These are phyloP conservation scores for Perizoma flavofasciatum DNA, from an alignment of 2,888 invertebrate species.

Conservation along the genomic window DNA sequence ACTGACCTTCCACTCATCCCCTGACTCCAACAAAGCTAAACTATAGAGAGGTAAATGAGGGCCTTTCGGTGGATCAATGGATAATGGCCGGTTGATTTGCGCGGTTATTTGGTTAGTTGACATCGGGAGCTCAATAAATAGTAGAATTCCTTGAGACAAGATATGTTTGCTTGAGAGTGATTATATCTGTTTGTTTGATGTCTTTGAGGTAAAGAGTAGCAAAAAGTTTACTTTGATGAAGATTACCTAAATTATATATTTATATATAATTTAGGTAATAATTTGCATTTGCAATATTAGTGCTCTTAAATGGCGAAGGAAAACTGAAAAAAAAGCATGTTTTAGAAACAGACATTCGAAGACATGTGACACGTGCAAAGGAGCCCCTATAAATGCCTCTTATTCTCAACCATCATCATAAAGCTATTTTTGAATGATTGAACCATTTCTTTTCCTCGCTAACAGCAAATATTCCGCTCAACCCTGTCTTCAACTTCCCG, in stretches of 20 bases:
- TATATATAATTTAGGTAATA: too few species aligned
- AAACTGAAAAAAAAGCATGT: too few species aligned
- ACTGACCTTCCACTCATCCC: constrained; percentile 43
- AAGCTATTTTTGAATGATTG: too few species aligned
- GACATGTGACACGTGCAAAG: too few species aligned
- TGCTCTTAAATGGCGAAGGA: too few species aligned
- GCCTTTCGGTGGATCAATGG: constrained; percentile 38
- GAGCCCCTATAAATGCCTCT: too few species aligned
- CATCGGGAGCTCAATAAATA: constrained; percentile 70
- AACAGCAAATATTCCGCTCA: background rate
- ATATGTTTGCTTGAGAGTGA: constrained; percentile 59
- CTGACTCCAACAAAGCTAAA: constrained; percentile 13
- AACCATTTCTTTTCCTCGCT: too few species aligned
- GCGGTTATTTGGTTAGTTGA: constrained; percentile 73
- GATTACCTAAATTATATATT: too few species aligned
- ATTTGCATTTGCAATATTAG: too few species aligned
- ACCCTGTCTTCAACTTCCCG: background rate
- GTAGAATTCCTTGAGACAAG: constrained; percentile 51
- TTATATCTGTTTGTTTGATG: constrained; percentile 53
- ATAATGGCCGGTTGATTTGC: constrained; percentile 49
- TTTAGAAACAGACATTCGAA: too few species aligned
- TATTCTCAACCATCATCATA: too few species aligned
- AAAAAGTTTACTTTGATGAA: background rate
- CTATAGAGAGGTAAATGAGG: constrained; percentile 16
- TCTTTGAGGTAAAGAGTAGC: constrained; percentile 28